A percentile compares a stretch with the other conserved stretches of the same genome.
phyloP scores from a whole-genome alignment of 2,113 vertebrate species.

The Myotis yumanensis region DNA sequence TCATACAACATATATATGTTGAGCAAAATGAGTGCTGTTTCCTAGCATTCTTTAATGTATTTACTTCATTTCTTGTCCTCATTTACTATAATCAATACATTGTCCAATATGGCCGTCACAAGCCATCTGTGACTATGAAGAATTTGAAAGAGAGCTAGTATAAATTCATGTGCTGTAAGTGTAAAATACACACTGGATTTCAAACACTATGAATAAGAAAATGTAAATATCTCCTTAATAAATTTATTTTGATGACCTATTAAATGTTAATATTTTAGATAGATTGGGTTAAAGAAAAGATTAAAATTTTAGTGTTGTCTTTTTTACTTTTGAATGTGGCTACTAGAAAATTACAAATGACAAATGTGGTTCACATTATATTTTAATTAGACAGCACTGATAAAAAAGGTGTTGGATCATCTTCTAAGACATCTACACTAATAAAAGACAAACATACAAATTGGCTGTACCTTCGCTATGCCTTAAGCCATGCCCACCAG shows the following conservation, averaged over 20 bases:
- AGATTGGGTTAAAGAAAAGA: background rate
- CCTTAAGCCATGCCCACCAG: too few species aligned
- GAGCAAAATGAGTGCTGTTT: background rate
- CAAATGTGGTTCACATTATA: background rate
- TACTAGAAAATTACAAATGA: slow-evolving; percentile 20
- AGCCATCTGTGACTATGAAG: background rate
- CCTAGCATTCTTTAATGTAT: background rate
- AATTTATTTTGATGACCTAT: background rate
- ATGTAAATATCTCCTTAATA: background rate
- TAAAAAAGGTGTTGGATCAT: background rate
- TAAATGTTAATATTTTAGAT: background rate
- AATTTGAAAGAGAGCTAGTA: background rate
- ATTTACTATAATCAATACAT: background rate
- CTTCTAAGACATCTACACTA: background rate
- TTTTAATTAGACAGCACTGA: background rate
- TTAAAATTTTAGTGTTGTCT: background rate
- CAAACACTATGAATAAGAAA: background rate
- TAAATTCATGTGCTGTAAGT: background rate
- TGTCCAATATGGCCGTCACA: background rate
- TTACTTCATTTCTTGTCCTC: background rate
- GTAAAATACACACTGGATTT: background rate
- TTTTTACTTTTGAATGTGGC: background rate
- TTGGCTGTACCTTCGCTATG: too few species aligned
- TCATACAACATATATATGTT: background rate
- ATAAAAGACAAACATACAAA: too few species aligned